Conservation (phyloP, 2,113 vertebrate genomes). For the Caranx melampygus region DNA sequence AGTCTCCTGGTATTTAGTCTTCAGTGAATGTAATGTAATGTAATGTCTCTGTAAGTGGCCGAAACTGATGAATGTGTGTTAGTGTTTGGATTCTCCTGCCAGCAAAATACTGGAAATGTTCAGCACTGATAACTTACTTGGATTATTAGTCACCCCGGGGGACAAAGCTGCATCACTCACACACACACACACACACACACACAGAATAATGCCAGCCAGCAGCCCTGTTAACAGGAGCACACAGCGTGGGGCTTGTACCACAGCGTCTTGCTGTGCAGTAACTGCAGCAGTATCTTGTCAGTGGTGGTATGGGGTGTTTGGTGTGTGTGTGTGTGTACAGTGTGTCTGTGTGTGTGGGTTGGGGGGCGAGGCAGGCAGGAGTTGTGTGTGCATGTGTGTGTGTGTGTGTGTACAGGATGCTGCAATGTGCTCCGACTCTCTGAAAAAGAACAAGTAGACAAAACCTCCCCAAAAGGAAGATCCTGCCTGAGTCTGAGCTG, state of each 20-base stretch:
- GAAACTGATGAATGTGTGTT: not conserved
- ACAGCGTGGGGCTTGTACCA: constrained; percentile 47
- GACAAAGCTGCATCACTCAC: constrained; percentile 30
- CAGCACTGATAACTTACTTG: constrained; percentile 40
- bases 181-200: constrained; percentile 27
- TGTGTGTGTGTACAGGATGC: not conserved
- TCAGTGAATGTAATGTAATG: no score
- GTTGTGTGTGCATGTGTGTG: no score
- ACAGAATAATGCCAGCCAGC: not conserved
- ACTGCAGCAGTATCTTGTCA: constrained; percentile 19
- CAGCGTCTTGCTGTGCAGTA: constrained; percentile 33
- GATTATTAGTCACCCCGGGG: constrained; percentile 32
- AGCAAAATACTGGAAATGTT: constrained; percentile 36
- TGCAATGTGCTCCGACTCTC: not conserved
- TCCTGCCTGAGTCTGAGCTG: constrained; percentile 6
- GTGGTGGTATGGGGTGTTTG: constrained; percentile 2
- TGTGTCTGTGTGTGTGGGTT: not conserved
- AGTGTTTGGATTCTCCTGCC: not conserved
- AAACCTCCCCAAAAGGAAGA: constrained; percentile 26
- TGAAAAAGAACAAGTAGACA: not conserved
- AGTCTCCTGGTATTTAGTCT: no score
- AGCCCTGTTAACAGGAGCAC: constrained; percentile 33
- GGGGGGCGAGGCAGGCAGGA: not conserved
- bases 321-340: not conserved
- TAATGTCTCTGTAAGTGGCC: no score